A percentile compares a stretch with the other conserved stretches of the same genome.
These are phyloP conservation scores for Blastomussa wellsi DNA, from an alignment of 92 coral and sea anemone species.

Conservation along the genomic window DNA sequence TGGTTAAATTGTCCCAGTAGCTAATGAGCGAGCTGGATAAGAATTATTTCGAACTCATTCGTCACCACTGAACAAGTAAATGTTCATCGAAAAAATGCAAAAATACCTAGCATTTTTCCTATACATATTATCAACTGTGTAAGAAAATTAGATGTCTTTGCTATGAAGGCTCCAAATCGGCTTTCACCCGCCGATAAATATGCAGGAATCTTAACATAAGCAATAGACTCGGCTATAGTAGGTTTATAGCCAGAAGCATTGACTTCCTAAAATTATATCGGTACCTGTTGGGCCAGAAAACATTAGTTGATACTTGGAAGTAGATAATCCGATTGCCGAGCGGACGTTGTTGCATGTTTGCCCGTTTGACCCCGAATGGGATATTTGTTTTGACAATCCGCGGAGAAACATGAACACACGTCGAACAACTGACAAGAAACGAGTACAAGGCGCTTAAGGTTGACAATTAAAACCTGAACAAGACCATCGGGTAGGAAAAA, in stretches of 20 bases:
- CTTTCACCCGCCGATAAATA: neutral
- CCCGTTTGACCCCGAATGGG: neutral
- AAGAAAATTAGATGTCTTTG: neutral
- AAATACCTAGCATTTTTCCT: neutral
- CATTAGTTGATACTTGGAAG: neutral
- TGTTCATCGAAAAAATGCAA: neutral
- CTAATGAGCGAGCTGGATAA: neutral
- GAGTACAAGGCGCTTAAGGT: neutral
- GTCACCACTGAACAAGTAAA: neutral
- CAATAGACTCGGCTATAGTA: neutral
- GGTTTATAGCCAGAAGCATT: neutral
- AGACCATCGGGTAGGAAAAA: neutral
- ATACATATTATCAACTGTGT: neutral
- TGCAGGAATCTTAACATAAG: neutral
- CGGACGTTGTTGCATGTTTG: constrained; percentile 3
- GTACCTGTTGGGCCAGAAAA: neutral
- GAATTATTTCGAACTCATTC: neutral
- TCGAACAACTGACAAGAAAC: neutral
- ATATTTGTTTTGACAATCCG: neutral
- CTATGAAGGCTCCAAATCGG: neutral
- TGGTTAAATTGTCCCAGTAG: neutral
- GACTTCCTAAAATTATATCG: neutral
- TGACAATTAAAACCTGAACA: neutral
- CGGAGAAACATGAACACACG: neutral
- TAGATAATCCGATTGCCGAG: constrained; percentile 1